Percentiles rank a stretch among this genome's conserved stretches.
These are phyloP conservation scores for Cephalopachus bancanus DNA, from an alignment of 2,797 vertebrate genomes.

Conservation along the genomic window DNA sequence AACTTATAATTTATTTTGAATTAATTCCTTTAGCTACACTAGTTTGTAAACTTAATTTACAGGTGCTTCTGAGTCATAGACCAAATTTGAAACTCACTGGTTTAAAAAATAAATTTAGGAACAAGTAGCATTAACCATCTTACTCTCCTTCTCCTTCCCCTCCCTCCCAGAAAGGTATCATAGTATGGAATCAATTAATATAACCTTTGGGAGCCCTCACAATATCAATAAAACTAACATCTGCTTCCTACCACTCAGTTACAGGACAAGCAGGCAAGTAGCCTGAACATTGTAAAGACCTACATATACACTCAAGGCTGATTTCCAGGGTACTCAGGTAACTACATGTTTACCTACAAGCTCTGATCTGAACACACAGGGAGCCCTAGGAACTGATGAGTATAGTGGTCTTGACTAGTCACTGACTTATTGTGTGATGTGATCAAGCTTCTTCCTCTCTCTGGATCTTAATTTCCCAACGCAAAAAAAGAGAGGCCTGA, in stretches of 20 bases:
- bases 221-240: neutral
- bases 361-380: neutral
- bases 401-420: neutral
- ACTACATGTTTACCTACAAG: neutral
- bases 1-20: conserved; percentile 49
- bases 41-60: conserved; percentile 60
- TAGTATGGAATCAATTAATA: neutral
- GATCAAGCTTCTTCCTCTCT: neutral
- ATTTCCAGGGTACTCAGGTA: neutral
- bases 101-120: conserved; percentile 61
- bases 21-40: neutral
- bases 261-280: neutral
- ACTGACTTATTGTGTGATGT: neutral
- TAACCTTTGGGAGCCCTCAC: neutral
- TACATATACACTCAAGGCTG: neutral
- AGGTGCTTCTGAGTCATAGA: conserved; percentile 40
- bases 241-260: neutral
- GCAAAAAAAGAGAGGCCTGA: neutral
- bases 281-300: neutral
- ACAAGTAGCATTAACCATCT: neutral
- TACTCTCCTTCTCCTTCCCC: neutral
- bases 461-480: conserved; percentile 39
- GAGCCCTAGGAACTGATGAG: neutral
- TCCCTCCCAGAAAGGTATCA: neutral
- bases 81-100: conserved; percentile 15